A percentile compares a stretch with the other conserved stretches of the same genome.
Conservation (phyloP, 2,113 vertebrate genomes). For the Pelmatolapia mariae region DNA sequence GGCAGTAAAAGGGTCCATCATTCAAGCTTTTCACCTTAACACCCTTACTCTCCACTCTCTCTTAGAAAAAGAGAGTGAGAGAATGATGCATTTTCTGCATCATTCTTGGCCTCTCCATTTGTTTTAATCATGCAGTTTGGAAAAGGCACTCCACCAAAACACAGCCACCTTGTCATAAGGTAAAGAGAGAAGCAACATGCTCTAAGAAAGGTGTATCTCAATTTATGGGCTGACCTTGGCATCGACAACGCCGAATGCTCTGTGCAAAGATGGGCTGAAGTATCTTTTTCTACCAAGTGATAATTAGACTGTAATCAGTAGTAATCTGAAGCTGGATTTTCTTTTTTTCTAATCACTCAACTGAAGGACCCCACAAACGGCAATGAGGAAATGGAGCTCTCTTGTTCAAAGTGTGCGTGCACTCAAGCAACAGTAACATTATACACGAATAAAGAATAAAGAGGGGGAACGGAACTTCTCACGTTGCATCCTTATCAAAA, state of each 20-base stretch:
- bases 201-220: not conserved
- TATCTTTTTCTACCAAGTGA: not conserved
- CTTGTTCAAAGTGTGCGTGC: not conserved
- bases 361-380: not conserved
- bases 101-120: not conserved
- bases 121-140: not conserved
- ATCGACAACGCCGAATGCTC: not conserved
- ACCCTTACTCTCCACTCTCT: too few species aligned
- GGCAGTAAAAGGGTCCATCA: not conserved
- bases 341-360: not conserved
- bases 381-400: not conserved
- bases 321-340: not conserved
- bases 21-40: too few species aligned
- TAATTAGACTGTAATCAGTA: conserved; percentile 4
- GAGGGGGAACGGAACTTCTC: not conserved
- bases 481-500: not conserved
- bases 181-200: not conserved
- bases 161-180: not conserved
- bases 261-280: not conserved
- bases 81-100: not conserved
- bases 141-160: not conserved
- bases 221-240: not conserved
- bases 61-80: too few species aligned
- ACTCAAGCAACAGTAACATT: not conserved
- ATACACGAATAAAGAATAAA: not conserved